phyloP scores from a whole-genome alignment of 2,797 vertebrate species.

The Rallus crepitans region DNA sequence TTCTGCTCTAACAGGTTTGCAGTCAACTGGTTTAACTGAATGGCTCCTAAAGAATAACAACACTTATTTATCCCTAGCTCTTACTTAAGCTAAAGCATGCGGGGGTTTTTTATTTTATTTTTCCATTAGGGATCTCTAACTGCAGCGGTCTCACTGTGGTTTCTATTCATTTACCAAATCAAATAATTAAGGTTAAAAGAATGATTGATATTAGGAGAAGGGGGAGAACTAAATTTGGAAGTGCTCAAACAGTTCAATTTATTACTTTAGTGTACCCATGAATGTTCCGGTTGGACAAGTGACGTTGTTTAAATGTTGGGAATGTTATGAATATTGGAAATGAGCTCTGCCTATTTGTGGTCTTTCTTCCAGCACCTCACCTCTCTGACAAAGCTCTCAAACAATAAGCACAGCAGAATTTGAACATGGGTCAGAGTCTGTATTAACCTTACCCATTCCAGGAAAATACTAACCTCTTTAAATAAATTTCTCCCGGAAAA shows the following conservation, averaged over 20 bases:
- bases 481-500: neutral
- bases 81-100: neutral
- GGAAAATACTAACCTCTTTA: neutral
- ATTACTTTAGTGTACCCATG: neutral
- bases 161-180: neutral
- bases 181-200: neutral
- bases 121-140: neutral
- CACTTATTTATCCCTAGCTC: neutral
- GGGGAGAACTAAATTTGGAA: neutral
- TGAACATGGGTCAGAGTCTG: neutral
- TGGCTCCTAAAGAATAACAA: neutral
- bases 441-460: neutral
- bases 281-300: neutral
- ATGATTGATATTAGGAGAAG: neutral
- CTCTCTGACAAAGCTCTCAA: neutral
- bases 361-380: neutral
- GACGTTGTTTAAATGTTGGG: neutral
- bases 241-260: neutral
- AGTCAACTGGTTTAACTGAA: neutral
- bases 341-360: neutral
- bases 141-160: neutral
- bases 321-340: neutral
- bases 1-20: neutral
- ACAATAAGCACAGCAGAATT: neutral
- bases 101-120: neutral